A percentile compares a stretch with the other conserved stretches of the same genome.
phyloP scores from a whole-genome alignment of 2,888 invertebrate species.

The Onchidella celtica region DNA sequence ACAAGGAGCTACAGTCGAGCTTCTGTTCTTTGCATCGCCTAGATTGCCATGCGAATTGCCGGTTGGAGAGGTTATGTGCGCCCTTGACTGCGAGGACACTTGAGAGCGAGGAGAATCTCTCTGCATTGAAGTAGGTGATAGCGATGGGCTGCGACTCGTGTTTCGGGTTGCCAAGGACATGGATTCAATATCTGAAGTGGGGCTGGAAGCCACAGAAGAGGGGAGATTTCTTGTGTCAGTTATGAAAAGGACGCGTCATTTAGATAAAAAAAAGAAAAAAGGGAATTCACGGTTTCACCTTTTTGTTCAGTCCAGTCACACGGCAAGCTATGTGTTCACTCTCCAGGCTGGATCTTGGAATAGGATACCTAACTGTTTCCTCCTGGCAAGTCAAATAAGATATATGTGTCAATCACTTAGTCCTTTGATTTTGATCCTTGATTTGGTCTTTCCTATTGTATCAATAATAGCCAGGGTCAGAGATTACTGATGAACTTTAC shows the following conservation, averaged over 20 bases:
- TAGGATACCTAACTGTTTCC: neutral
- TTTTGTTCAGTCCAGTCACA: no score
- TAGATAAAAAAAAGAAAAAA: neutral
- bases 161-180: neutral
- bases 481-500: no score
- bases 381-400: no score
- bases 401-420: no score
- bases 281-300: no score
- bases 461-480: no score
- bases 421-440: slow-evolving; percentile 13
- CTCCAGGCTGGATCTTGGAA: neutral
- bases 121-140: neutral
- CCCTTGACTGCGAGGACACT: no score
- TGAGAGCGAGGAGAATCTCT: no score
- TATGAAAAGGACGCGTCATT: neutral
- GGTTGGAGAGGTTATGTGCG: neutral
- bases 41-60: neutral
- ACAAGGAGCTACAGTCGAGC: neutral
- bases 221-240: neutral
- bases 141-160: neutral
- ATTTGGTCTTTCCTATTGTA: no score
- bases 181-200: neutral
- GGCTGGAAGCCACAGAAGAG: neutral
- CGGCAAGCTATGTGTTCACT: no score
- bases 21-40: neutral